A percentile compares a stretch with the other conserved stretches of the same genome.
Evolutionary conservation across 2,888 invertebrate genomes (phyloP).

Genomic region (Erebia palarica): DNA sequence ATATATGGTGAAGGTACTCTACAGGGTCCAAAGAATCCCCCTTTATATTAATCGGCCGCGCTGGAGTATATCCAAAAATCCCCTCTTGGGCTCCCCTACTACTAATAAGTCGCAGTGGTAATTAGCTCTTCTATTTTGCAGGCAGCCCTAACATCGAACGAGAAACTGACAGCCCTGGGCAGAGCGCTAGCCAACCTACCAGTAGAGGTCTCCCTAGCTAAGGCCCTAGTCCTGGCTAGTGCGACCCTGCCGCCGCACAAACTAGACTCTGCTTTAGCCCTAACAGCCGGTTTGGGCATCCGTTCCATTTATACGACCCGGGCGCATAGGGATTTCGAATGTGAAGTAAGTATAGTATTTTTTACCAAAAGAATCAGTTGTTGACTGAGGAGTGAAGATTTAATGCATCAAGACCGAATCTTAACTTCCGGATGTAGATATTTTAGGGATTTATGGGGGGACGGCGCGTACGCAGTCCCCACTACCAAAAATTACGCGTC

Average conservation of each 20-base stretch:
- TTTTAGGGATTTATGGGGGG: background rate
- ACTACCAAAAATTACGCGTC: conserved; percentile 26
- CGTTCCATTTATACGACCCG: conserved; percentile 96
- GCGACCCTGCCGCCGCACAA: conserved; percentile 92
- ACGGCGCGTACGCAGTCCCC: conserved; percentile 30
- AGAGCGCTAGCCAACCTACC: conserved; percentile 94
- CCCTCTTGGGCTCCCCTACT: too few species aligned
- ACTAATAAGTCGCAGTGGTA: too few species aligned
- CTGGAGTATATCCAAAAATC: too few species aligned
- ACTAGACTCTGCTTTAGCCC: conserved; percentile 88
- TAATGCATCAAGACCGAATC: too few species aligned
- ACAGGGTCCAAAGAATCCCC: too few species aligned
- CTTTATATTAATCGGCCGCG: too few species aligned
- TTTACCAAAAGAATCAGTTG: too few species aligned
- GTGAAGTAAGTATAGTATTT: conserved; percentile 27
- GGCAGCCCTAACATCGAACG: conserved; percentile 90
- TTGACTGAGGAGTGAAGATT: too few species aligned
- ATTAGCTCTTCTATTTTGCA: conserved; percentile 51
- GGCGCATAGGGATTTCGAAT: conserved; percentile 68
- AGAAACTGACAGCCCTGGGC: conserved; percentile 93
- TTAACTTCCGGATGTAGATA: too few species aligned
- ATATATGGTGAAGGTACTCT: too few species aligned
- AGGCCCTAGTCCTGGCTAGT: conserved; percentile 96
- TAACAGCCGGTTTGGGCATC: conserved; percentile 96
- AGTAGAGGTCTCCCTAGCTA: conserved; percentile 96